These are phyloP conservation scores for Tanaodytes sp. DNA, from an alignment of 2,888 invertebrate species.

Conservation along the genomic window DNA sequence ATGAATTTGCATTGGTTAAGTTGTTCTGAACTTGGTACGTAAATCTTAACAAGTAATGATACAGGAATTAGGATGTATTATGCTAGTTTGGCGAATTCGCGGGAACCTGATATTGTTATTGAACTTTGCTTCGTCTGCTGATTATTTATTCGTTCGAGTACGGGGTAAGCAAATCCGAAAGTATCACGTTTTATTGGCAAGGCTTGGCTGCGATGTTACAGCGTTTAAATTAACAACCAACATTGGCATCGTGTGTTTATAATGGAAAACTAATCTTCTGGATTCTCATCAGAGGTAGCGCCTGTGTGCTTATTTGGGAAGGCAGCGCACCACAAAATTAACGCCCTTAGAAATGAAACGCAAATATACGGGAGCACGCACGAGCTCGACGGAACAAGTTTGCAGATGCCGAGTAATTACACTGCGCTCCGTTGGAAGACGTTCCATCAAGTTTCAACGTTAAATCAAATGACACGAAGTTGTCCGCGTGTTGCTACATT, in stretches of 20 bases:
- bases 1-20: no score
- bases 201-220: no score
- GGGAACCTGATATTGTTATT: no score
- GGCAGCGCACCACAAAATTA: constrained; percentile 50
- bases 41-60: no score
- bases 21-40: no score
- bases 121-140: no score
- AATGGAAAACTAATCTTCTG: constrained; percentile 55
- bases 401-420: constrained; percentile 53
- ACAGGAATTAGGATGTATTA: no score
- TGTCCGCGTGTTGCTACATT: constrained; percentile 33
- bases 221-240: constrained; percentile 43
- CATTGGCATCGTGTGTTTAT: constrained; percentile 50
- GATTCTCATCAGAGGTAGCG: constrained; percentile 47
- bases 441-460: constrained; percentile 48
- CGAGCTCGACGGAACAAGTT: constrained; percentile 47
- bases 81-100: no score
- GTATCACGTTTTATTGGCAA: no score
- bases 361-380: constrained; percentile 53
- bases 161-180: no score
- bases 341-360: constrained; percentile 52
- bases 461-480: constrained; percentile 48
- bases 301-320: constrained; percentile 50
- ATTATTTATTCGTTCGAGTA: no score
- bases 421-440: constrained; percentile 41